These are phyloP conservation scores for Epinephelus cyanopodus DNA, from an alignment of 2,113 vertebrate species.

Conservation along the genomic window DNA sequence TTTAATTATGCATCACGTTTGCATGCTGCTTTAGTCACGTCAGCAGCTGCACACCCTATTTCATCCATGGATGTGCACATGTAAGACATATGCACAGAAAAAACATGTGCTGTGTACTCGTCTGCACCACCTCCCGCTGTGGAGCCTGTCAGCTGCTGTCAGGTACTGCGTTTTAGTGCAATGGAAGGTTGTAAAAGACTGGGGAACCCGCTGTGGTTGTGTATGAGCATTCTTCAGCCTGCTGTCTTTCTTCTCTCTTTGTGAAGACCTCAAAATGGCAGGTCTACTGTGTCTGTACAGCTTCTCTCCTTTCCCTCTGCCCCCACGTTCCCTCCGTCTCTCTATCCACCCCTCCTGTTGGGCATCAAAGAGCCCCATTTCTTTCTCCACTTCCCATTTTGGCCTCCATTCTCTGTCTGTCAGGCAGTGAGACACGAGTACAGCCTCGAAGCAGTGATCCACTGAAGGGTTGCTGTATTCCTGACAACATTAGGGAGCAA, in stretches of 20 bases:
- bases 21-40: constrained; percentile 15
- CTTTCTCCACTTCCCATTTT: constrained; percentile 22
- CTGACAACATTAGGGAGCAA: constrained; percentile 56
- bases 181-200: constrained; percentile 40
- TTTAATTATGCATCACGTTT: constrained; percentile 50
- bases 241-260: constrained; percentile 44
- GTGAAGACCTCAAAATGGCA: constrained; percentile 55
- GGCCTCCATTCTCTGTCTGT: constrained; percentile 40
- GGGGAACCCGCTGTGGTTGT: constrained; percentile 39
- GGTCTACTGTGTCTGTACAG: constrained; percentile 8
- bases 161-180: constrained; percentile 38
- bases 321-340: constrained; percentile 21
- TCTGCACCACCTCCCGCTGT: constrained; percentile 41
- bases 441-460: constrained; percentile 71
- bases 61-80: constrained; percentile 58
- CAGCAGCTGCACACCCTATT: constrained; percentile 48
- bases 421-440: constrained; percentile 56
- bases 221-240: constrained; percentile 42
- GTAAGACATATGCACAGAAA: constrained; percentile 30
- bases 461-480: constrained; percentile 34
- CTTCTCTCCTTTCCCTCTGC: constrained; percentile 15
- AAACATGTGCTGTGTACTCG: constrained; percentile 17
- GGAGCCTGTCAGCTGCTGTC: constrained; percentile 59
- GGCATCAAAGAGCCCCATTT: constrained; percentile 42
- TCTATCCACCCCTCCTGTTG: constrained; percentile 41